Base-by-base conservation (phyloP, 2,113 vertebrate species). In the Cyphomyrus discorhynchus region DNA sequence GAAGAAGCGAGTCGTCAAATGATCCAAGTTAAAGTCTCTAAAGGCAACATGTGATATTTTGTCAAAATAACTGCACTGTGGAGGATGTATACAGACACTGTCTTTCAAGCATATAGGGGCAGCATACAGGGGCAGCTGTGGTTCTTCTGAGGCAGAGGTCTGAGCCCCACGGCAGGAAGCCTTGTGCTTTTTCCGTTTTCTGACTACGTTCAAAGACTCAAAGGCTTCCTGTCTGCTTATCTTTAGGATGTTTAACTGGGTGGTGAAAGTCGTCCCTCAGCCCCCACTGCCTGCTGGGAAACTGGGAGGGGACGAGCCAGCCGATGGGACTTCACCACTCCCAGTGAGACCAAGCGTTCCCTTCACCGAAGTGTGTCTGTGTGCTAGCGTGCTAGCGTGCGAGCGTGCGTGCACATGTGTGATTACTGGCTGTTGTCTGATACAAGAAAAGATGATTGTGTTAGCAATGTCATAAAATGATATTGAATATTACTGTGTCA, bases 201-300 rank as follows among this genome's bases (percentile, higher is more conserved):
- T 87, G 50, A 53, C n/a, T 5, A 47, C 7, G 24, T 47, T 84
- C 35, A 80, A 47, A 47, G 82, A 84, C 39, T 86, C 46, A 86
- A 49, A 50, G 50, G 31, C 85, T 87, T 87, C 85, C 85, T 87
- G 85, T 87, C 85, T 87, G 49, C 85, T 87, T 53, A 31, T 87
- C 49, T 87, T 88, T 77, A 94, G 93, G 90, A 94, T 94, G 93
- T 94, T 94, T 88, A 94, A 91, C 92, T 94, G 93, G 93, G 92
- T 93, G 91, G 92, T 92, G 70, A 94, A 91, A 91, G 92, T 93
- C 39, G 92, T 92, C 56, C 93, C 94, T 50, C 92, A 93, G 58
- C 89, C 91, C 31, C 91, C 89, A 56, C 87, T 58, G 88, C 70
- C 86, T 52, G 89, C 89, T 39, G 89, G 90, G 6, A 86, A 49